Base-by-base conservation (phyloP, 2,113 vertebrate genomes). In the Elachura formosa region DNA sequence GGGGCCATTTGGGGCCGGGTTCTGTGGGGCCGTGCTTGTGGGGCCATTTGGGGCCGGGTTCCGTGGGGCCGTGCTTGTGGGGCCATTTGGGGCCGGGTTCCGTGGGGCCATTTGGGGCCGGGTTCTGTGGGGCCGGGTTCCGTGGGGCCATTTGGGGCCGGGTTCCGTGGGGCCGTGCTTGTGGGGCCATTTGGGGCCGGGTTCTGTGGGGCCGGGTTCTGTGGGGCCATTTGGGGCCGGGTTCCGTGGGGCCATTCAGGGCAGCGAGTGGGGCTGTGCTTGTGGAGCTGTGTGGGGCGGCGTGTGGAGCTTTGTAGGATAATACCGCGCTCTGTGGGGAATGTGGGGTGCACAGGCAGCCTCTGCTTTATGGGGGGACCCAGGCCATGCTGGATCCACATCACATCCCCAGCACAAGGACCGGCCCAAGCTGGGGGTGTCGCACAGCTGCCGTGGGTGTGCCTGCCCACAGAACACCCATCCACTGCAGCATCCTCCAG, bases 191-290 rank as follows among this genome's bases (percentile, higher is more conserved):
- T n/a, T n/a, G n/a, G 51, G 51, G 51, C 28, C 29, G 51, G 18
- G 51, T 28, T 52, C 51, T 12, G 1, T 17, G 64, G 34, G 46
- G 34, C 25, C 6, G 1, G 23, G 72, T 12, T 24, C n/a, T 58
- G 18, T 21, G 63, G 51, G 12, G 29, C 43, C n/a, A n/a, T n/a
- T n/a, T n/a, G n/a, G 51, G 51, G 51, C 28, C 29, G 51, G 18
- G 51, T 28, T 52, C 51, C 7, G 3, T 31, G 36, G 52, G 33
- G 33, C 26, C 13, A 5, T 56, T n/a, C n/a, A n/a, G n/a, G n/a
- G 4, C 5, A 1, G 8, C 5, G 25, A 11, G 1, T 17, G 64
- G 34, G 46, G 34, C 25, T 8, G 1, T 29, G 72, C 17, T 24
- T 58, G 18, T 21, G 63, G 51, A 10, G 29, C 43, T n/a, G 5